phyloP scores from a whole-genome alignment of 2,113 vertebrate genomes.

The Passer montanus region DNA sequence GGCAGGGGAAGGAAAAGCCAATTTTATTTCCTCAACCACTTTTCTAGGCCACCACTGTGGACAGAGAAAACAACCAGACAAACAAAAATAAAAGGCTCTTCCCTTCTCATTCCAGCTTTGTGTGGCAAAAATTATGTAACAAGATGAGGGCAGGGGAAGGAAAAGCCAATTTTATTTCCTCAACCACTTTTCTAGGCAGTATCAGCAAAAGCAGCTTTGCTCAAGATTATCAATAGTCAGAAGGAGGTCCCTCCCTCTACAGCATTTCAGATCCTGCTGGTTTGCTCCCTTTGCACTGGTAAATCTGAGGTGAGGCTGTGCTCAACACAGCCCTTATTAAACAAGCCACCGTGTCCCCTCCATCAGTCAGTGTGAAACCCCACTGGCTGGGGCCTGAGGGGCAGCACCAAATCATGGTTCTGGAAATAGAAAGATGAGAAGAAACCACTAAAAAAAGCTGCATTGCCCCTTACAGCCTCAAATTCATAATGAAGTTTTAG shows the following conservation, averaged over 20 bases:
- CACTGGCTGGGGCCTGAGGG: background rate
- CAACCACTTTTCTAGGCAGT: background rate
- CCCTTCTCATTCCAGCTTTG: background rate
- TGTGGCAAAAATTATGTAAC: background rate
- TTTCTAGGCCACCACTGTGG: background rate
- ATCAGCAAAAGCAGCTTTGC: background rate
- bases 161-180: background rate
- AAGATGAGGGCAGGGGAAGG: background rate
- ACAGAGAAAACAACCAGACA: background rate
- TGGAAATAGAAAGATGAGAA: background rate
- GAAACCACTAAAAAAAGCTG: background rate
- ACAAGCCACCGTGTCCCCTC: background rate
- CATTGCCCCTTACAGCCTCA: background rate
- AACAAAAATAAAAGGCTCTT: background rate
- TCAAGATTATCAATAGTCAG: background rate
- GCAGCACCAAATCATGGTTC: background rate
- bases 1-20: background rate
- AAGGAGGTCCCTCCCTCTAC: background rate
- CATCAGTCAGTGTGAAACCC: background rate
- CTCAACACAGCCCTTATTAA: background rate
- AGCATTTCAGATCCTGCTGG: background rate
- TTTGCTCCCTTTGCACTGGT: background rate
- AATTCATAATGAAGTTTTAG: background rate
- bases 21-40: background rate
- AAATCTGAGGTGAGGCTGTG: background rate